phyloP scores from a whole-genome alignment of 2,888 invertebrate genomes.

The Carcina quercana region DNA sequence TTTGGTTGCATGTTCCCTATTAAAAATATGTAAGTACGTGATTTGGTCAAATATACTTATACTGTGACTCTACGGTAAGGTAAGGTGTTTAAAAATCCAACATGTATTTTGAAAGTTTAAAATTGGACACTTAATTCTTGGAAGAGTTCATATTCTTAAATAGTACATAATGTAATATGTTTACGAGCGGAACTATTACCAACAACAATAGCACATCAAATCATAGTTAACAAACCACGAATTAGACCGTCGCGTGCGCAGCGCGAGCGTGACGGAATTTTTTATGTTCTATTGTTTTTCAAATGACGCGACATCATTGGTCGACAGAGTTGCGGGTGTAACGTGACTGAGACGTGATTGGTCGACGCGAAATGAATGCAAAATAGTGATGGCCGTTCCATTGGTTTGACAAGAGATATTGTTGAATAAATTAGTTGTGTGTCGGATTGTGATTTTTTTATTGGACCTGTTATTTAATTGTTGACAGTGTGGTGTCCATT shows the following conservation, averaged over 20 bases:
- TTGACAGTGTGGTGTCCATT: slow-evolving; percentile 11
- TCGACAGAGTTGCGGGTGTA: slow-evolving; percentile 44
- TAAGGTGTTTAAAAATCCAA: too few species aligned
- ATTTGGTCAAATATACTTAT: too few species aligned
- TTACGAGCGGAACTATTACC: too few species aligned
- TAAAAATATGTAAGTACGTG: too few species aligned
- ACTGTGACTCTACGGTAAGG: too few species aligned
- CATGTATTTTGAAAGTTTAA: too few species aligned
- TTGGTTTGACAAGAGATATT: slow-evolving; percentile 58
- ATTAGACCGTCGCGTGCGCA: slow-evolving; percentile 48
- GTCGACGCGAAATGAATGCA: slow-evolving; percentile 51
- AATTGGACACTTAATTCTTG: too few species aligned
- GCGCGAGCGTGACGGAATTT: slow-evolving; percentile 60
- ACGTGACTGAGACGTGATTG: slow-evolving; percentile 44
- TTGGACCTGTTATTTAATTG: slow-evolving; percentile 32
- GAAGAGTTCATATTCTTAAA: too few species aligned
- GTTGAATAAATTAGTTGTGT: slow-evolving; percentile 58
- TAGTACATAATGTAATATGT: too few species aligned
- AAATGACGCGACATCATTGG: slow-evolving; percentile 53
- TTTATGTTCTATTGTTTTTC: slow-evolving; percentile 73
- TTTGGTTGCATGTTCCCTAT: too few species aligned
- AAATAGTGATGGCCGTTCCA: slow-evolving; percentile 64
- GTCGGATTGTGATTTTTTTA: slow-evolving; percentile 23
- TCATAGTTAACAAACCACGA: too few species aligned
- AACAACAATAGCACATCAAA: too few species aligned